Base-by-base conservation (phyloP, 2,797 vertebrate species). In the Chromis chromis region DNA sequence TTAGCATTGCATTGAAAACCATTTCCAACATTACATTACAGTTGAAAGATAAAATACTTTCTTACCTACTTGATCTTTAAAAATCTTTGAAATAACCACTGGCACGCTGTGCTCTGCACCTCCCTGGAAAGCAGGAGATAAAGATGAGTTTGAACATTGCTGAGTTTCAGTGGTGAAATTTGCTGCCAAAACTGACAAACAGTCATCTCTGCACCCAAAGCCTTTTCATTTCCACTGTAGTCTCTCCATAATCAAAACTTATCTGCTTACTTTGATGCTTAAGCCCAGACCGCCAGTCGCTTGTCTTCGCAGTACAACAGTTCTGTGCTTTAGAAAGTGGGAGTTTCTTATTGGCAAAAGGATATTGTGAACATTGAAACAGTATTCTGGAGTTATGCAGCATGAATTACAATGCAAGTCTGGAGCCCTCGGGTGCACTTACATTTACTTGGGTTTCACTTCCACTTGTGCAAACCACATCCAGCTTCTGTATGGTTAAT, bases 301-400 rank as follows among this genome's bases (percentile, higher is more conserved):
- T 89, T 97, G 96, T 96, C 97, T 96, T 92, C 56, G 95, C 91
- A 98, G 97, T 91, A 95, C 95, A 95, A 98, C 96, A 93, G 96
- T 96, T 96, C 97, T 98, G 96, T 96, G 96, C 97, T 99, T 98
- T 98, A 98, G 95, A 97, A 96, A 96, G 95, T 92, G 91, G 92
- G 92, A 94, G 92, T 94, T 95, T 94, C 88, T 92, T 92, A 91
- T 92, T 94, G 93, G 94, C 92, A 94, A 94, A 92, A 81, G 86
- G 87, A 92, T 89, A 84, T 82, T 58, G 65, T 67, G 78, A 86
- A 85, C 66, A 81, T 53, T 81, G 74, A 85, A 60, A 82, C 58
- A 65, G 65, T 54, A 67, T 78, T 82, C 31, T 76, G 64, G 25
- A 68, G 61, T 72, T 56, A 72, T 73, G 70, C 31, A 2, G 67